phyloP scores from a whole-genome alignment of 2,888 invertebrate species.

The Xanthia icteritia region DNA sequence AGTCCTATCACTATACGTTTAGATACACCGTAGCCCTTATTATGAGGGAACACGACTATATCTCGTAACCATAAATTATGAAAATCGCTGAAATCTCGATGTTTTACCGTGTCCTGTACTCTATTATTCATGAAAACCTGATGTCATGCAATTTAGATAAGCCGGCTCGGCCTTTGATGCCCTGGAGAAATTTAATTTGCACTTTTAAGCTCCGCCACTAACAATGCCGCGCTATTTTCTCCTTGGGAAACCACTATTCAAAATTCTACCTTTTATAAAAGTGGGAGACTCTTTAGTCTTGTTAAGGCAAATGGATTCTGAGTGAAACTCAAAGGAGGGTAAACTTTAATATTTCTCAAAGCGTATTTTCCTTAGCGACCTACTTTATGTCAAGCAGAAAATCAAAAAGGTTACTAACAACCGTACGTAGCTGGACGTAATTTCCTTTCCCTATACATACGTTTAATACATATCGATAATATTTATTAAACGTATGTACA shows the following conservation, averaged over 20 bases:
- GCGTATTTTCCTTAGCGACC: conserved; percentile 14
- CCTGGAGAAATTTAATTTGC: conserved; percentile 83
- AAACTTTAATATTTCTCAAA: conserved; percentile 29
- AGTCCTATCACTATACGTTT: conserved; percentile 21
- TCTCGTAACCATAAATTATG: conserved; percentile 60
- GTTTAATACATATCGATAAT: conserved; percentile 18
- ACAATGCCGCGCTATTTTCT: conserved; percentile 70
- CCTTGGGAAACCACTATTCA: conserved; percentile 64
- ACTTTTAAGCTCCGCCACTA: conserved; percentile 76
- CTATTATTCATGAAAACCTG: conserved; percentile 82
- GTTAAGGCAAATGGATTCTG: conserved; percentile 52
- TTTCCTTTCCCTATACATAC: conserved; percentile 5
- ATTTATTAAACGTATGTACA: no score
- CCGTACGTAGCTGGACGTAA: not conserved
- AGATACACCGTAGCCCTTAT: conserved; percentile 17
- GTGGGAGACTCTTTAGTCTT: conserved; percentile 30
- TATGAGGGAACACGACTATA: conserved; percentile 27
- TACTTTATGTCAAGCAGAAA: conserved; percentile 6
- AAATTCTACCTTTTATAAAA: conserved; percentile 58
- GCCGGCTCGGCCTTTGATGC: conserved; percentile 74
- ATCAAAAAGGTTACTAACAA: conserved; percentile 25
- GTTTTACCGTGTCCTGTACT: conserved; percentile 62
- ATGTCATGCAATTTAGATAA: conserved; percentile 83
- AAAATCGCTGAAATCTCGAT: conserved; percentile 61
- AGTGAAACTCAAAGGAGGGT: conserved; percentile 33